Evolutionary conservation across 2,113 vertebrate genomes (phyloP).

Genomic region (Choloepus hoffmanni): DNA sequence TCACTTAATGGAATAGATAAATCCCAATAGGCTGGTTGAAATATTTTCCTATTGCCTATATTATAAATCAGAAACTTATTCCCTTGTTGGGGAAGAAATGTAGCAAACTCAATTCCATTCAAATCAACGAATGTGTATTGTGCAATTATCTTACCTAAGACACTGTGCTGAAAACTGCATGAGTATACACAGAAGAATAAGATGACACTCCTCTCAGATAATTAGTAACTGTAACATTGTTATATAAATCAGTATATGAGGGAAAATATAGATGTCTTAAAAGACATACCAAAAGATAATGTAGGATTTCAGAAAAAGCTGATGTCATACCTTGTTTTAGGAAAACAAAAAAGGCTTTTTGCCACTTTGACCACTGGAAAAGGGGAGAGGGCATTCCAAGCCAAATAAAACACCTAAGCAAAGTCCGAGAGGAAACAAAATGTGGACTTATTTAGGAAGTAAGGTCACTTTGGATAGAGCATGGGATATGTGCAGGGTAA

Average conservation of each 20-base stretch:
- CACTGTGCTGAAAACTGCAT: neutral
- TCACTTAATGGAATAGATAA: slow-evolving; percentile 51
- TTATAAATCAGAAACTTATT: slow-evolving; percentile 62
- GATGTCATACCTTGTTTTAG: neutral
- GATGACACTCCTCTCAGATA: neutral
- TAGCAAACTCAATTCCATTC: neutral
- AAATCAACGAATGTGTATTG: slow-evolving; percentile 34
- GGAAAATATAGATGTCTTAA: neutral
- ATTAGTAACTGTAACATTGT: neutral
- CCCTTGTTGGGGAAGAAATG: neutral
- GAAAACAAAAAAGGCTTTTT: neutral
- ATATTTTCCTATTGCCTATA: slow-evolving; percentile 44
- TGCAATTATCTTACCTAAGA: neutral
- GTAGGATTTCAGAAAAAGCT: neutral
- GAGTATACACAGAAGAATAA: neutral
- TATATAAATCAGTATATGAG: neutral
- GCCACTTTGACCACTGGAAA: neutral
- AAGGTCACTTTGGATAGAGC: neutral
- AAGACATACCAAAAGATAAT: neutral
- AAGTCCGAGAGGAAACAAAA: neutral
- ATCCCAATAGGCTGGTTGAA: slow-evolving; percentile 42
- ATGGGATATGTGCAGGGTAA: neutral
- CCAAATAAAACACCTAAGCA: neutral
- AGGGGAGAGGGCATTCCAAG: neutral
- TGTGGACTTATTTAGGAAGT: neutral